These are phyloP conservation scores for Oxyura jamaicensis DNA, from an alignment of 2,113 vertebrate species.

Conservation along the genomic window DNA sequence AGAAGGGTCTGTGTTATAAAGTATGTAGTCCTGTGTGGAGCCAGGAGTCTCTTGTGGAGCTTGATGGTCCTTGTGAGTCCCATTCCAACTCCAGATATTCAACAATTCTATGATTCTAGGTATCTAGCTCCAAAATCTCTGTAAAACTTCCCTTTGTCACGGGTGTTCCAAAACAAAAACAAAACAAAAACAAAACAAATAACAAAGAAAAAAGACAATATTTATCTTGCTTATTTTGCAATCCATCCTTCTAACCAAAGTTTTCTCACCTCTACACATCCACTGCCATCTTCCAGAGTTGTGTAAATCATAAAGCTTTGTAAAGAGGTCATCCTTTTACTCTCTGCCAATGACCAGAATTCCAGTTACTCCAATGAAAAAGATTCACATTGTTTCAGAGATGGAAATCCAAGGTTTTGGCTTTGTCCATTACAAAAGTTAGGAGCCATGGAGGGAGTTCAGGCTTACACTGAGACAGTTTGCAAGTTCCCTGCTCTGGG, in stretches of 20 bases:
- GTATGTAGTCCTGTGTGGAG: not conserved
- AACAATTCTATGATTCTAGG: not conserved
- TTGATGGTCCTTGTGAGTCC: not conserved
- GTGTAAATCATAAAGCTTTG: not conserved
- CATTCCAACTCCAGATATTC: not conserved
- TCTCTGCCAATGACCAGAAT: not conserved
- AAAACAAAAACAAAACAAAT: not conserved
- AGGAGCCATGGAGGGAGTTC: not conserved
- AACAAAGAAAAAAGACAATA: accelerated
- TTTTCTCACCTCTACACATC: not conserved
- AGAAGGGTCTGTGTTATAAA: not conserved
- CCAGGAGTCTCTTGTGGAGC: not conserved
- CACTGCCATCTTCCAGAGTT: not conserved
- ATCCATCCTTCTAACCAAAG: not conserved
- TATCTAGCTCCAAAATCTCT: not conserved
- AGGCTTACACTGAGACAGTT: not conserved
- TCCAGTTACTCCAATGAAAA: not conserved
- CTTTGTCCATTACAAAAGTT: not conserved
- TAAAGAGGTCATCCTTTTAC: not conserved
- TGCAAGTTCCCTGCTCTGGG: not conserved
- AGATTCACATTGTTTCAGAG: not conserved
- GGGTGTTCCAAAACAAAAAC: not conserved
- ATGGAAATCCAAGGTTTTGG: not conserved
- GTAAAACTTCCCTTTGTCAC: not conserved
- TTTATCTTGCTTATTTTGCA: not conserved